Evolutionary conservation across 2,797 vertebrate species (phyloP).

Genomic region (Buceros bicornis): DNA sequence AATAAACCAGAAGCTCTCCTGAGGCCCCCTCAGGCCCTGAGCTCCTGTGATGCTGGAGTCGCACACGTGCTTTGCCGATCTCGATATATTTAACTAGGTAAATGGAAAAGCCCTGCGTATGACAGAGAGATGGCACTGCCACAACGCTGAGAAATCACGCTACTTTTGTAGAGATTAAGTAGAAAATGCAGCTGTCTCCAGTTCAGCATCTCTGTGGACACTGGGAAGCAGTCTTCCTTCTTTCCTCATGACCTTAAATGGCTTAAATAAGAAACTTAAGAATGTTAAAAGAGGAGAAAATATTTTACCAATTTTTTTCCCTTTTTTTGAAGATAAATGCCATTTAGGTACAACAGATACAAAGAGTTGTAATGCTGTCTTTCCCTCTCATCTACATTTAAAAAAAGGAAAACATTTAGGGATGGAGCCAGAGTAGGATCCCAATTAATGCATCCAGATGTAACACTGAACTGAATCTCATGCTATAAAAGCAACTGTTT

Average conservation of each 20-base stretch:
- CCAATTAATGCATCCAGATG: constrained; percentile 8
- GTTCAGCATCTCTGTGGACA: neutral
- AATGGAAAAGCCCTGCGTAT: neutral
- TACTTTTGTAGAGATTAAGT: neutral
- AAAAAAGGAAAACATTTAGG: neutral
- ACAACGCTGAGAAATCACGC: neutral
- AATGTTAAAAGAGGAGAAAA: neutral
- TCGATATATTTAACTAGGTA: neutral
- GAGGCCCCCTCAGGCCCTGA: neutral
- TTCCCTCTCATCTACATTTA: neutral
- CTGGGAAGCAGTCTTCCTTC: neutral
- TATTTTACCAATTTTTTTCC: neutral
- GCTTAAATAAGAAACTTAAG: neutral
- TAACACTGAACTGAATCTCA: neutral
- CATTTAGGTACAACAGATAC: neutral
- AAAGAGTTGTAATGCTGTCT: accelerated
- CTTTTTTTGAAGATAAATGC: neutral
- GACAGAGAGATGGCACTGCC: neutral
- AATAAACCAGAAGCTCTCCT: neutral
- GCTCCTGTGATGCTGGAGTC: neutral
- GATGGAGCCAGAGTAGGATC: neutral
- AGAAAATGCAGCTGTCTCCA: neutral
- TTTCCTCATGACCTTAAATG: neutral
- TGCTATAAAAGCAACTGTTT: neutral
- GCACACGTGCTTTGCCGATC: neutral